Evolutionary conservation across 1,140 invertebrate genomes (phyloP), one percentile per base, ranked within the genome.

Genomic region (Orussus abietinus): DNA sequence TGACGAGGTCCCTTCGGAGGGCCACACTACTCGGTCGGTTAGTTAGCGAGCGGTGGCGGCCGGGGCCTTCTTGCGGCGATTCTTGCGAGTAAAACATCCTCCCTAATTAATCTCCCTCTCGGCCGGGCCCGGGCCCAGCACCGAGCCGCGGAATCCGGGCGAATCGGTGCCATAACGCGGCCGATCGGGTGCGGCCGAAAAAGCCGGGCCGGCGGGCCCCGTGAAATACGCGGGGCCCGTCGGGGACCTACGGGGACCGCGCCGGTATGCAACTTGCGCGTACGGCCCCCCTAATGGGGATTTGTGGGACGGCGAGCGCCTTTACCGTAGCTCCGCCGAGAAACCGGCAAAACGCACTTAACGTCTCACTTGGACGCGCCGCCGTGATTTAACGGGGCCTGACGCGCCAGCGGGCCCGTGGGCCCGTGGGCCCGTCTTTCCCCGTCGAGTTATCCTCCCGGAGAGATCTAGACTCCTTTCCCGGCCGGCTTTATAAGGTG

Each of bases 21-120:
- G 51, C 40, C 32, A 39, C 21, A 42, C 32, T 41, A 43, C 48
- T 48, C 32, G 42, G 38, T 52, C 50, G 51, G 53, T 63, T 53
- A 57, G 60, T 62, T 59, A 58, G 54, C 55, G 51, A 52, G 48
- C 47, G 51, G 37, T 48, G 47, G 42, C 45, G 37, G 51, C 48
- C 53, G 51, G 57, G 56, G 52, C 47, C 60, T 45, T 49, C 38
- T 39, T 41, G 41, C 42, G 31, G 42, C 42, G 42, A 42, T 69
- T 66, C 66, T 69, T 61, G 63, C 58, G 57, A 48, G 57, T 58
- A 66, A 69, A 58, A 62, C 62, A 59, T 59, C 60, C 58, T 59
- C 59, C 60, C 58, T 67, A 67, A 67, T 69, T 69, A 69, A 67
- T 67, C 61, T 59, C 41, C 17, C 49, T 53, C 31, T 30, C 34